Percentiles rank a stretch among this genome's conserved stretches.
Conservation (phyloP, 2,797 vertebrate genomes). For the Bradypodion pumilum region DNA sequence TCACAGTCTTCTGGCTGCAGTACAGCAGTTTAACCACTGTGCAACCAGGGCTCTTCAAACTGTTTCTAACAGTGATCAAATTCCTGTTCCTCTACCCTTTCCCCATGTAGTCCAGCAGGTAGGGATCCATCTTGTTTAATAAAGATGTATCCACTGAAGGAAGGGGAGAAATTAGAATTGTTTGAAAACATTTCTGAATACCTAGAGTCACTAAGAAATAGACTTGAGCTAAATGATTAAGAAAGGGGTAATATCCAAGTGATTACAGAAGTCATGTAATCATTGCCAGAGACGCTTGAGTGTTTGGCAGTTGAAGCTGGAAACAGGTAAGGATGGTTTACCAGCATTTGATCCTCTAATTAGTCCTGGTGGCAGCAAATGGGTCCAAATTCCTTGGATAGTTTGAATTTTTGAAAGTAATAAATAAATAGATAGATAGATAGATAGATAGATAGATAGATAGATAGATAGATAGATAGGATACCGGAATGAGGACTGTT, state of each 20-base stretch:
- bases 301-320: background rate
- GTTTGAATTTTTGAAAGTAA: too few species aligned
- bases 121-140: background rate
- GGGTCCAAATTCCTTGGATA: too few species aligned
- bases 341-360: background rate
- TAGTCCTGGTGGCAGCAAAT: background rate
- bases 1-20: too few species aligned
- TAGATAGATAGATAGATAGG: too few species aligned
- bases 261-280: background rate
- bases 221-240: background rate
- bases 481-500: too few species aligned
- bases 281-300: background rate
- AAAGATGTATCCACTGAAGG: background rate
- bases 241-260: background rate
- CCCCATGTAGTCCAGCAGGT: background rate
- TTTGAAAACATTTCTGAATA: background rate
- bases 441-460: too few species aligned
- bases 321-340: too few species aligned
- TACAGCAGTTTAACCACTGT: too few species aligned
- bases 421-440: too few species aligned
- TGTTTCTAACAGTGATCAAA: background rate
- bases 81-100: background rate
- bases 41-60: too few species aligned
- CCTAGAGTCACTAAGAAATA: background rate
- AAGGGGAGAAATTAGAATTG: background rate